Base-by-base conservation (phyloP, 2,113 vertebrate species). In the Crotalus helleri region DNA sequence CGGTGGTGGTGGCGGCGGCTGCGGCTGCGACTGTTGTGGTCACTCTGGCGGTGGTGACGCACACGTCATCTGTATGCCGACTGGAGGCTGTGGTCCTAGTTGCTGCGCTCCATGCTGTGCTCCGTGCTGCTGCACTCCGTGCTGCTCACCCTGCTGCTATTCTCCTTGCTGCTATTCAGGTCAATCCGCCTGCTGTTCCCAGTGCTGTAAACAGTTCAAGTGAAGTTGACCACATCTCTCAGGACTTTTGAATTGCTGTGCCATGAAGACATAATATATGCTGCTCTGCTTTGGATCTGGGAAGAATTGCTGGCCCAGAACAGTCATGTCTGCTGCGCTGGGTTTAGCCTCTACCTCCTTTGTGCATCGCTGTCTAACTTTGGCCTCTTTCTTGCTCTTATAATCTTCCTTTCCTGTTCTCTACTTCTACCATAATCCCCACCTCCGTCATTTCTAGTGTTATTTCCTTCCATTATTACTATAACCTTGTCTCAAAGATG, bases 11-110 rank as follows among this genome's bases (percentile, higher is more conserved):
- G 5, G 39, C 1, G 24, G n/a, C 3, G 1, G 9, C 12, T 6
- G 29, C 7, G 0, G 2, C 8, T 1, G 12, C 49, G 5, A 2
- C 44, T 1, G 26, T 2, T 2, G 19, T 5, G 4, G 49, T 0
- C 13, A 0, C 26, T 1, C 0, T 1, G 26, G n/a, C 2, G 29
- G 33, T 5, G 3, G 17, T 1, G 53, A 81, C 5, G 2, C 69
- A 8, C 33, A 81, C 5, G 1, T 81, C 69, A 39, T 81, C 69
- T 81, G 69, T 39, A 39, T 81, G 69, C 69, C 69, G 17, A 39
- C 15, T 3, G 69, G 61, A 69, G 61, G 69, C n/a, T 33, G 64
- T 69, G 46, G 89, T 19, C 49, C 11, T n/a, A 19, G 87, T 24
- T 44, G 19, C 15, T 91, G 90, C 1, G 13, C 46, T 24, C 87